Conservation (phyloP, 1,140 invertebrate genomes). For the Harpegnathos saltator region DNA sequence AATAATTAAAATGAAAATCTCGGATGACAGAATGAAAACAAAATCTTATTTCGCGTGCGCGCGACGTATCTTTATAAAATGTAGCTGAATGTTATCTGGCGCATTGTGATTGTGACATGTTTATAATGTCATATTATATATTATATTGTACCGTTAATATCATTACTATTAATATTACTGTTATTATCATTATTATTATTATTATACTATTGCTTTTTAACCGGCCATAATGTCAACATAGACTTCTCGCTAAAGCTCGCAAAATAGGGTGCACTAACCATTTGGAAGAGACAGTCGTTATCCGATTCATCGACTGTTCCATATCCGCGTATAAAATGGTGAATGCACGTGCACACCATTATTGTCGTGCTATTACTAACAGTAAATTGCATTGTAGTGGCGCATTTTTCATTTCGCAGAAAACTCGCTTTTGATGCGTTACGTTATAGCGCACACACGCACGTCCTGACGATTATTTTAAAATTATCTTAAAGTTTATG, state of each 20-base stretch:
- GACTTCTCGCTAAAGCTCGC: constrained; percentile 55
- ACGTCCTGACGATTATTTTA: constrained; percentile 15
- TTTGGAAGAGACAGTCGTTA: constrained; percentile 5
- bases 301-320: background rate
- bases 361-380: constrained; percentile 67
- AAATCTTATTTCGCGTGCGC: background rate
- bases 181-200: constrained; percentile 47
- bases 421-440: constrained; percentile 11
- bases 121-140: constrained; percentile 7
- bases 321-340: constrained; percentile 15
- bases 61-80: constrained; percentile 1
- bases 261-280: constrained; percentile 56
- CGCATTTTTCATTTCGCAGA: constrained; percentile 58
- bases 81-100: background rate
- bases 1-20: background rate
- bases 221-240: constrained; percentile 62
- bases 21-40: too few species aligned
- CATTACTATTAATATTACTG: constrained; percentile 18
- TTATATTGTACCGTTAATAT: background rate
- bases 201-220: constrained; percentile 75
- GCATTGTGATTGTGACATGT: background rate
- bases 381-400: constrained; percentile 82
- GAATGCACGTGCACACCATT: constrained; percentile 51
- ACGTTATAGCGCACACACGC: background rate
- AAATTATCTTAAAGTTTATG: constrained; percentile 33